These are phyloP conservation scores for Vanessa atalanta DNA, from an alignment of 1,140 invertebrate genomes.

Conservation along the genomic window DNA sequence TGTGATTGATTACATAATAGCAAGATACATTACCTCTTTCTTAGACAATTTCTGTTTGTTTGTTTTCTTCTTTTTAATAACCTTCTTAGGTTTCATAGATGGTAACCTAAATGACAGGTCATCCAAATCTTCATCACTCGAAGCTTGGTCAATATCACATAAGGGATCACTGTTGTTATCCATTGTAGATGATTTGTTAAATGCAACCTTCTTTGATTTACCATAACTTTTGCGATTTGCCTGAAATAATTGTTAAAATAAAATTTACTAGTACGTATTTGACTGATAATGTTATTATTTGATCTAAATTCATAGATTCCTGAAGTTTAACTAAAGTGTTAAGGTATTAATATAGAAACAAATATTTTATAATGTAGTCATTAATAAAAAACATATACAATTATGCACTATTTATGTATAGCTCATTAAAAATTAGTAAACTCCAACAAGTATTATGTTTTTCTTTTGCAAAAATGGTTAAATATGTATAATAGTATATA, in stretches of 20 bases:
- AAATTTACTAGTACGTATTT: neutral
- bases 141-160: slow-evolving; percentile 37
- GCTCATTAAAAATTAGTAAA: too few species aligned
- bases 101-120: slow-evolving; percentile 65
- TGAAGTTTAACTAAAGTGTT: too few species aligned
- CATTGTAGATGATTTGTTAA: slow-evolving; percentile 45
- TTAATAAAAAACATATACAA: too few species aligned
- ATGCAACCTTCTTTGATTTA: slow-evolving; percentile 68
- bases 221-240: slow-evolving; percentile 66
- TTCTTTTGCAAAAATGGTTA: neutral
- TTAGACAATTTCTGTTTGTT: slow-evolving; percentile 60
- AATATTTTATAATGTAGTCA: too few species aligned
- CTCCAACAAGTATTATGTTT: too few species aligned
- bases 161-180: slow-evolving; percentile 45
- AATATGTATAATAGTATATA: too few species aligned
- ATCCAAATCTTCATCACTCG: slow-evolving; percentile 58
- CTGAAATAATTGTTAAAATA: slow-evolving; percentile 46
- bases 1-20: neutral
- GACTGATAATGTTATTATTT: too few species aligned
- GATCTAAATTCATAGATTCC: too few species aligned
- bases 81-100: slow-evolving; percentile 50
- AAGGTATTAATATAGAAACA: too few species aligned
- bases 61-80: slow-evolving; percentile 54
- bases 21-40: slow-evolving; percentile 61
- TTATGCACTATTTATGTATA: too few species aligned